Percentiles rank a stretch among this genome's conserved stretches.
Evolutionary conservation across 35 echinoderm and acorn worm species (phyloP).

Genomic region (Apostichopus californicus): DNA sequence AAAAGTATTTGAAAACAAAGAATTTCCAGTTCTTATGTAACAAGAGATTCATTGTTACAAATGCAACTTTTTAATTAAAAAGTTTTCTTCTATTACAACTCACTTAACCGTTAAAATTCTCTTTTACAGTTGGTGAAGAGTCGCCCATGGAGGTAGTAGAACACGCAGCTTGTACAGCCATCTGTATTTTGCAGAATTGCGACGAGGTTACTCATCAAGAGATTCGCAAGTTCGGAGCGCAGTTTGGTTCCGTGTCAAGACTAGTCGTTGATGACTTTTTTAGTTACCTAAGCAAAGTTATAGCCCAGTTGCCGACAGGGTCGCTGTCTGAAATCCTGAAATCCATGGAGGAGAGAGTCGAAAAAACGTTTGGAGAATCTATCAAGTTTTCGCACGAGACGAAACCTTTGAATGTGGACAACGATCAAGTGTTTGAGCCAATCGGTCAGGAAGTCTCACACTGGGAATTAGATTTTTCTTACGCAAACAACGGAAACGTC

Average conservation of each 20-base stretch:
- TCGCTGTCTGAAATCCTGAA: slow-evolving; percentile 16
- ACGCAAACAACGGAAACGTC: neutral
- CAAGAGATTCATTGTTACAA: neutral
- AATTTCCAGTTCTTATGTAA: too few relatives aligned
- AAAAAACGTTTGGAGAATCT: slow-evolving; percentile 68
- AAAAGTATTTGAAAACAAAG: too few relatives aligned
- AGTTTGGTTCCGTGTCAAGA: slow-evolving; percentile 64
- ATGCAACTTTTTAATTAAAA: neutral
- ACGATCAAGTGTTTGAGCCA: neutral
- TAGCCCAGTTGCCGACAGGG: slow-evolving; percentile 65
- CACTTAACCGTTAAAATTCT: neutral
- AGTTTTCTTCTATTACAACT: neutral
- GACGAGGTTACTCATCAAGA: slow-evolving; percentile 63
- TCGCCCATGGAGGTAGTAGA: slow-evolving; percentile 62
- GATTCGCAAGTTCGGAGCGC: slow-evolving; percentile 44
- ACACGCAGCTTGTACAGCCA: slow-evolving; percentile 67
- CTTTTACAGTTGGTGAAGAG: slow-evolving; percentile 79
- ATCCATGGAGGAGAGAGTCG: neutral
- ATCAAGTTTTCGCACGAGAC: slow-evolving; percentile 73
- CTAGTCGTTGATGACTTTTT: slow-evolving; percentile 39
- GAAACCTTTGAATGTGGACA: slow-evolving; percentile 5
- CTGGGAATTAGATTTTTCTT: slow-evolving; percentile 46
- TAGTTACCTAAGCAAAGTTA: slow-evolving; percentile 34
- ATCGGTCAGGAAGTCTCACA: neutral
- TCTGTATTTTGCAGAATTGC: slow-evolving; percentile 64